Conservation (phyloP, 2,113 vertebrate species). For the Sitta europaea region DNA sequence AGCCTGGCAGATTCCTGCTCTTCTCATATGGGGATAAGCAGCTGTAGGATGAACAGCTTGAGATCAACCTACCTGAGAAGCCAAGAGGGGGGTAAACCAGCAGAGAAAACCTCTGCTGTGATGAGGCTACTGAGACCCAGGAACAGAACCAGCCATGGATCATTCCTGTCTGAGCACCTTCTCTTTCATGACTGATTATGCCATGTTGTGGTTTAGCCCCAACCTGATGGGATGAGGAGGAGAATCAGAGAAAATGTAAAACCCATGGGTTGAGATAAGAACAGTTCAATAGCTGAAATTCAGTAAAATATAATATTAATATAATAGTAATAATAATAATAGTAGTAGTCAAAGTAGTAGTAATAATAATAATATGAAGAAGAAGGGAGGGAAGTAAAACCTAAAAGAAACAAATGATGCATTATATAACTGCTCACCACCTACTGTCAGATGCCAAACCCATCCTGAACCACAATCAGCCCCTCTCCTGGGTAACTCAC, state of each 20-base stretch:
- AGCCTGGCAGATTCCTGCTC: not conserved
- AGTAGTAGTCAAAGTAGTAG: not conserved
- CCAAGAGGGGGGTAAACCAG: not conserved
- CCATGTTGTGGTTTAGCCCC: not conserved
- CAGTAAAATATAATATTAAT: not conserved
- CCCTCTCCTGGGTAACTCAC: not conserved
- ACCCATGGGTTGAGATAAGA: not conserved
- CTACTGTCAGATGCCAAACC: not conserved
- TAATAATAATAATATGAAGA: not conserved
- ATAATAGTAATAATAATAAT: not conserved
- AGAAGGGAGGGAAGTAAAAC: not conserved
- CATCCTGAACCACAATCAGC: not conserved
- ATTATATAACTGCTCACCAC: not conserved
- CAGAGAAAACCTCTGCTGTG: not conserved
- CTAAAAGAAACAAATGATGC: not conserved
- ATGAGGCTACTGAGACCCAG: not conserved
- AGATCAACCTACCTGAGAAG: not conserved
- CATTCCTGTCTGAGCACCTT: not conserved
- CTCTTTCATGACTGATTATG: not conserved
- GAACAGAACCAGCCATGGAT: not conserved
- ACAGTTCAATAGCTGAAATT: not conserved
- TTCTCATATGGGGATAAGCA: not conserved
- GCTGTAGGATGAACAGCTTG: not conserved
- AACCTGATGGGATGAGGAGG: not conserved
- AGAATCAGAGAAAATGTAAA: not conserved